Evolutionary conservation across 2,797 vertebrate genomes (phyloP).

Genomic region (Amblyopsis hoosieri): DNA sequence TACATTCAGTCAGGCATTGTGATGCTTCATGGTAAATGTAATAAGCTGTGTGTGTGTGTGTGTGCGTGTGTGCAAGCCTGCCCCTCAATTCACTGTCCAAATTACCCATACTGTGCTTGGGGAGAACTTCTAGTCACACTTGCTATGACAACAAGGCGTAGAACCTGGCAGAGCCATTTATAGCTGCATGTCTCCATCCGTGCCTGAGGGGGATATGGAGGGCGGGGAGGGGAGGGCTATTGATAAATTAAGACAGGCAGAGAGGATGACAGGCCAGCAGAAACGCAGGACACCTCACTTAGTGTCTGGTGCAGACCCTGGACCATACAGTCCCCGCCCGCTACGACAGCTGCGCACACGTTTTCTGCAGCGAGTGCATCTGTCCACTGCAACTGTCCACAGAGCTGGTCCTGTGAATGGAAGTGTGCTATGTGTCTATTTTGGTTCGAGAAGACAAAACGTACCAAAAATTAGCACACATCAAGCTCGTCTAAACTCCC

Average conservation of each 20-base stretch:
- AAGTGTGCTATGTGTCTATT: constrained; percentile 10
- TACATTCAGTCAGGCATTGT: constrained; percentile 65
- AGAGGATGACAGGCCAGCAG: not conserved
- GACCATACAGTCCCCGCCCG: too few species aligned
- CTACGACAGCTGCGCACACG: too few species aligned
- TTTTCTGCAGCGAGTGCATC: not conserved
- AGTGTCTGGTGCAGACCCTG: too few species aligned
- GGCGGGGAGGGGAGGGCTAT: constrained; percentile 5
- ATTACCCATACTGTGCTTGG: constrained; percentile 52
- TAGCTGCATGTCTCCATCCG: constrained; percentile 27
- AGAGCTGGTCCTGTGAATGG: too few species aligned
- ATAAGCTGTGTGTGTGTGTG: constrained; percentile 57
- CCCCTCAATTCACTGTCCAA: constrained; percentile 56
- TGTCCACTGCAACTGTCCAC: not conserved
- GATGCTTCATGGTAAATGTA: constrained; percentile 75
- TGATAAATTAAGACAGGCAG: not conserved
- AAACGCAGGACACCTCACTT: too few species aligned
- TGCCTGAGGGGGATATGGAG: constrained; percentile 11
- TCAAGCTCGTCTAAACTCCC: constrained; percentile 24
- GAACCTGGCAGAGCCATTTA: constrained; percentile 24
- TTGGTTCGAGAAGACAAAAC: constrained; percentile 36
- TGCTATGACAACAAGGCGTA: constrained; percentile 25
- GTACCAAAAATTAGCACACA: constrained; percentile 19
- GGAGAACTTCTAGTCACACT: constrained; percentile 53
- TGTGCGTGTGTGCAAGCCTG: constrained; percentile 23